Base-by-base conservation (phyloP, 2,113 vertebrate species). In the Plestiodon gilberti region DNA sequence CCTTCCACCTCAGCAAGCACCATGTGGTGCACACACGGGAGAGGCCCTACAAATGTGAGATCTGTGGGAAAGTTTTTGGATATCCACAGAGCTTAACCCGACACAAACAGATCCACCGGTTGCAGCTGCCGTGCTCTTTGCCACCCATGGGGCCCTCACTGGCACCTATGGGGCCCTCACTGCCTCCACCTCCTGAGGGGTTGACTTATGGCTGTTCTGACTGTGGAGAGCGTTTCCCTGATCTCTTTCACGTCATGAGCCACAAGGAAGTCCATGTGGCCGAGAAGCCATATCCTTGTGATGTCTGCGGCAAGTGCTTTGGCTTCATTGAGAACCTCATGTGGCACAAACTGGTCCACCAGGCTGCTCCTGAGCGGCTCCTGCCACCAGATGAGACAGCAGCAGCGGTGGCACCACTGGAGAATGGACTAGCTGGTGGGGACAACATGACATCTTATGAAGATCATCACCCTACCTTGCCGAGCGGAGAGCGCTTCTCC, bases 81-180 rank as follows among this genome's bases (percentile, higher is more conserved):
- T 98, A 99, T 91, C 97, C 98, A 0, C 98, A 99, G 91, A 99
- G 98, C 93, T 97, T 99, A 77, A 98, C 98, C 0, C 97, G 98
- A 30, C 98, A 99, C 92, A 97, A 96, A 90, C 98, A 98, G 57
- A 98, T 98, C 59, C 98, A 99, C 92, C 97, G 98, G 33, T 96
- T 95, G 91, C 98, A 94, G 90, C 93, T 94, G 90, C 97, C 93
- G 83, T 98, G 95, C 81, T 97, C 93, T 93, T 97, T 96, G 95
- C 77, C 93, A 0, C 90, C 94, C 8, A 55, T 88, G 7, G 67
- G 75, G 0, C 94, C 95, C 92, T 80, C 94, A 77, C 89, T 96
- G 59, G 82, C 93, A 77, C 91, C 96, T 93, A 94, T 96, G 10
- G 43, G 89, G 0, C 35, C 87, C 0, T 89, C 93, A 7, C 83